A percentile compares a stretch with the other conserved stretches of the same genome.
Evolutionary conservation across 2,113 vertebrate species (phyloP).

Genomic region (Clarias batrachus): DNA sequence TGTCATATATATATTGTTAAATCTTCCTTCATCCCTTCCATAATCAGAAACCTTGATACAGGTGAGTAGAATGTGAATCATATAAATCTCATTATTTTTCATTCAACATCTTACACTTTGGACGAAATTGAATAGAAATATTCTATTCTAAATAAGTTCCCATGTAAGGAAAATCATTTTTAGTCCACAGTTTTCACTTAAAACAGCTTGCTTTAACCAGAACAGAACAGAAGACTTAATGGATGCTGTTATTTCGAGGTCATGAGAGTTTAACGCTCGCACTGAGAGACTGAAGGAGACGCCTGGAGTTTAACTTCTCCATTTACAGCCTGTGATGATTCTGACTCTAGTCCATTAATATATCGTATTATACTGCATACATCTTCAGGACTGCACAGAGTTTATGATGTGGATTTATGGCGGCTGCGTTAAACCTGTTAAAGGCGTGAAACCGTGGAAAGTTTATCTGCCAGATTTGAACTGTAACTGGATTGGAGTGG

Average conservation of each 20-base stretch:
- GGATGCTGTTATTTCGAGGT: constrained; percentile 34
- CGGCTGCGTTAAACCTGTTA: constrained; percentile 16
- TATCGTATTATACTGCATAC: constrained; percentile 22
- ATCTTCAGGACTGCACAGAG: constrained; percentile 10
- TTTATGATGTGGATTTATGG: constrained; percentile 33
- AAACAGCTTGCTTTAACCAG: background rate
- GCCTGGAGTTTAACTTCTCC: constrained; percentile 34
- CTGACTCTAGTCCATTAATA: constrained; percentile 36
- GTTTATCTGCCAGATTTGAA: constrained; percentile 10
- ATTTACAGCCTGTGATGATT: constrained; percentile 32
- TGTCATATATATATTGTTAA: too few relatives aligned
- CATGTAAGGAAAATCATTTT: background rate
- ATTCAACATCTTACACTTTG: background rate
- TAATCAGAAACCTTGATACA: background rate
- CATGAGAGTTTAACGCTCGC: constrained; percentile 36
- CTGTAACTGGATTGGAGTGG: constrained; percentile 1
- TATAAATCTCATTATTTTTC: background rate
- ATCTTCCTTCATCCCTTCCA: too few relatives aligned
- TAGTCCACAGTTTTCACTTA: background rate
- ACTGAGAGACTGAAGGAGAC: constrained; percentile 22
- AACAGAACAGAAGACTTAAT: constrained; percentile 15
- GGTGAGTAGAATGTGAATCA: background rate
- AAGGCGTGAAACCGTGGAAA: constrained; percentile 12
- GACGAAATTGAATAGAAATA: background rate
- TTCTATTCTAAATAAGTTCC: background rate